Base-by-base conservation (phyloP, 2,888 invertebrate species). In the Cataglyphis altisquamis region DNA sequence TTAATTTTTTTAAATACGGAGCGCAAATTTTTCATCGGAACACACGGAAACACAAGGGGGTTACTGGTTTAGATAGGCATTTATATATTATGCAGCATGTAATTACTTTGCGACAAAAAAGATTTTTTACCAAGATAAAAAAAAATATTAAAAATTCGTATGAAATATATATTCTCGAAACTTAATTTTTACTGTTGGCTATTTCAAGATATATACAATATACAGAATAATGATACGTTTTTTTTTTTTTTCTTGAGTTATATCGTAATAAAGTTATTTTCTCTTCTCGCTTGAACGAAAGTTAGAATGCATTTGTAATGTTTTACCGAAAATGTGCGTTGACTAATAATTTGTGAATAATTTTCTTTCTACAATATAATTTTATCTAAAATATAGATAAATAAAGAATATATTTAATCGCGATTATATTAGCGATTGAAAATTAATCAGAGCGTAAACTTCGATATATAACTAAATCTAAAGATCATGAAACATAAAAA, bases 1-100 rank as follows among this genome's bases (percentile, higher is more conserved):
- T 80, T 80, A 80, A 80, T 80, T 80, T 80, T 80, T 80, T 80
- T 80, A 80, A 80, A 80, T 45, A 80, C 60, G 32, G 36, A 62
- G 60, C 78, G 72, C 45, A 80, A 72, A 80, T 80, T 80, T 80
- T 80, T 80, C 36, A 80, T 80, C 72, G 78, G 32, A 80, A 72
- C 78, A 80, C 60, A 45, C 10, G 36, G 78, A 72, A 80, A 78
- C 78, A 78, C 78, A 78, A 80, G 78, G 72, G 72, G 72, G 78
- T 60, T 78, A 72, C 78, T 15, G 60, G 72, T 80, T 80, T 80
- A 80, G 78, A 80, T 80, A 80, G 32, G 32, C 78, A 72, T 72
- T 60, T 60, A 80, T 80, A 72, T 72, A 80, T 80, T 80, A 80
- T 80, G 78, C 72, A 80, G 60, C 48, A 60, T 80, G 60, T 80